These are phyloP conservation scores for Zoanthus gigantus DNA, from an alignment of 92 coral and sea anemone species.

Conservation along the genomic window DNA sequence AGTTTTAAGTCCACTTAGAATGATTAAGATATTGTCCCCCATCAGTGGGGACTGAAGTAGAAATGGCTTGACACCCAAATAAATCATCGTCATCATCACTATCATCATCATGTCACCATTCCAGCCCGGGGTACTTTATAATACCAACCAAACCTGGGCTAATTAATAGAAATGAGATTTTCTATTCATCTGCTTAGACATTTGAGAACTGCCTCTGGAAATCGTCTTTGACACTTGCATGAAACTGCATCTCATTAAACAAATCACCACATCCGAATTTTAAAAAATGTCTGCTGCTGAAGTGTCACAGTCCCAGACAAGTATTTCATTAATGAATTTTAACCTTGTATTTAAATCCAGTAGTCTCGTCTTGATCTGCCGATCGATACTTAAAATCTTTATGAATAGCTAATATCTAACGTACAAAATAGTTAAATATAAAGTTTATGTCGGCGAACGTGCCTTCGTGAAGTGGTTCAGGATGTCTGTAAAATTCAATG, in stretches of 20 bases:
- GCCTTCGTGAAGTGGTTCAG: not conserved
- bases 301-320: not conserved
- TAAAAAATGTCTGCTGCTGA: not conserved
- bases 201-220: not conserved
- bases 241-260: not conserved
- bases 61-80: too few species aligned
- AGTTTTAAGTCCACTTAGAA: too few species aligned
- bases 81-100: too few species aligned
- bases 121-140: too few species aligned
- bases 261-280: not conserved
- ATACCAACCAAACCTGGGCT: not conserved
- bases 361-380: not conserved
- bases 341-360: not conserved
- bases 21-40: too few species aligned
- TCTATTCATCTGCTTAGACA: not conserved
- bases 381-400: not conserved
- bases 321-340: not conserved
- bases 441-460: conserved; percentile 1
- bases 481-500: not conserved
- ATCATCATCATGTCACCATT: too few species aligned
- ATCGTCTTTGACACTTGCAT: not conserved
- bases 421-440: not conserved
- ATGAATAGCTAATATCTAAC: not conserved
- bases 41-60: too few species aligned
- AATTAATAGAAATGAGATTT: not conserved